Percentiles rank a stretch among this genome's conserved stretches.
Evolutionary conservation across 2,888 invertebrate species (phyloP).

Genomic region (Lasioglossum vierecki): DNA sequence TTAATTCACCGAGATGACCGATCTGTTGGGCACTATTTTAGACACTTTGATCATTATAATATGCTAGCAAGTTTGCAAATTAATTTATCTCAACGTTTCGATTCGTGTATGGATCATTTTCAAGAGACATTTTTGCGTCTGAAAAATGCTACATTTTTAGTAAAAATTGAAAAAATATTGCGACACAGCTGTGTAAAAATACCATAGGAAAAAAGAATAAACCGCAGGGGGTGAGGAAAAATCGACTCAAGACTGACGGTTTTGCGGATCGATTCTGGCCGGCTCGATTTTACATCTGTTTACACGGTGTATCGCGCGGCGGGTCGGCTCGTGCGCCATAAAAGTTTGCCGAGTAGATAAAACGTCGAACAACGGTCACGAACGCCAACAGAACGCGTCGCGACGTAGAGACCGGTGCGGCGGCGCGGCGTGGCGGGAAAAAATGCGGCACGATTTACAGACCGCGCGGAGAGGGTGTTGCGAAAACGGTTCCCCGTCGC

Average conservation of each 20-base stretch:
- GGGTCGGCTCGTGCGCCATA: neutral
- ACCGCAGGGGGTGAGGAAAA: too few species aligned
- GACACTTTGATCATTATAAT: too few species aligned
- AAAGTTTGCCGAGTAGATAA: neutral
- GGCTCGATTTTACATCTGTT: neutral
- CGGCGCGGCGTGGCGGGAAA: slow-evolving; percentile 26
- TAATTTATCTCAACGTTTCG: too few species aligned
- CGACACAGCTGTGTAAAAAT: too few species aligned
- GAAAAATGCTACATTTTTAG: too few species aligned
- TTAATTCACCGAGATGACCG: neutral
- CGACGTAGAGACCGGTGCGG: slow-evolving; percentile 12
- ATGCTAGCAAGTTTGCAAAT: too few species aligned
- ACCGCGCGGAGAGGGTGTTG: neutral
- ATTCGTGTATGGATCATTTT: too few species aligned
- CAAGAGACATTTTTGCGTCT: too few species aligned
- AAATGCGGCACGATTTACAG: slow-evolving; percentile 34
- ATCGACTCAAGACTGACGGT: neutral
- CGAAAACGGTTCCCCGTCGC: slow-evolving; percentile 12
- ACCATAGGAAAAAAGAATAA: too few species aligned
- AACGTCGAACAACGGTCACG: slow-evolving; percentile 18
- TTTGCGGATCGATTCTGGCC: neutral
- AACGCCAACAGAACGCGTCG: neutral
- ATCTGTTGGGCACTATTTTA: neutral
- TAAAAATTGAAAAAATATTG: too few species aligned
- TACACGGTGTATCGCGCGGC: neutral